These are phyloP conservation scores for Aricia artaxerxes DNA, from an alignment of 2,888 invertebrate species.

Conservation along the genomic window DNA sequence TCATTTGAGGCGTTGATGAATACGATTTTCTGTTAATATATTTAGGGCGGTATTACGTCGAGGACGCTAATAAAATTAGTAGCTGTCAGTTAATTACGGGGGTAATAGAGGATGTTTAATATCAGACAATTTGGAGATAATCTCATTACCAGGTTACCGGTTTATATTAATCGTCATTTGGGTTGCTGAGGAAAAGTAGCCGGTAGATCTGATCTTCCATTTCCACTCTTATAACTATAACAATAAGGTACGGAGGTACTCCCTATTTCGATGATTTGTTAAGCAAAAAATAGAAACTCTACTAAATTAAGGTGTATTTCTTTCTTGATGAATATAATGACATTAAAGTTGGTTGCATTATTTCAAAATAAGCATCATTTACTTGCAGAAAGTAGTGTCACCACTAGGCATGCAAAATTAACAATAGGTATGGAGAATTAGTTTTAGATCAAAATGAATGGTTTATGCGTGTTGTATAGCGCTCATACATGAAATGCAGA, in stretches of 20 bases:
- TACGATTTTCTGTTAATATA: neutral
- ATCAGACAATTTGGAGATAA: conserved; percentile 13
- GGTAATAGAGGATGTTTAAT: conserved; percentile 1
- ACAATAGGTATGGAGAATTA: too few relatives aligned
- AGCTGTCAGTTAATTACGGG: conserved; percentile 13
- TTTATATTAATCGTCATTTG: neutral
- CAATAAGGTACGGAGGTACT: too few relatives aligned
- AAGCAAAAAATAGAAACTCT: too few relatives aligned
- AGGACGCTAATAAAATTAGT: conserved; percentile 7
- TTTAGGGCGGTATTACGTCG: neutral
- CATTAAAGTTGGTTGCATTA: too few relatives aligned
- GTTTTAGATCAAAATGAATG: neutral
- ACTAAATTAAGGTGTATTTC: too few relatives aligned
- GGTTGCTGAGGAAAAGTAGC: neutral
- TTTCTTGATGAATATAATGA: too few relatives aligned
- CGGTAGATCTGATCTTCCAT: too few relatives aligned
- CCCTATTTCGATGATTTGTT: too few relatives aligned
- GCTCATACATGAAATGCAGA: neutral
- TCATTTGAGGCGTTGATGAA: neutral
- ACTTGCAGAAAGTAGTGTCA: too few relatives aligned
- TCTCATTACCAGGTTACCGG: neutral
- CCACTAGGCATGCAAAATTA: too few relatives aligned
- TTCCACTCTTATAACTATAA: too few relatives aligned
- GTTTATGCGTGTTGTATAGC: neutral
- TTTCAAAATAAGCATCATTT: too few relatives aligned